Conservation (phyloP, 1,140 invertebrate species). For the Bombus haemorrhoidalis region DNA sequence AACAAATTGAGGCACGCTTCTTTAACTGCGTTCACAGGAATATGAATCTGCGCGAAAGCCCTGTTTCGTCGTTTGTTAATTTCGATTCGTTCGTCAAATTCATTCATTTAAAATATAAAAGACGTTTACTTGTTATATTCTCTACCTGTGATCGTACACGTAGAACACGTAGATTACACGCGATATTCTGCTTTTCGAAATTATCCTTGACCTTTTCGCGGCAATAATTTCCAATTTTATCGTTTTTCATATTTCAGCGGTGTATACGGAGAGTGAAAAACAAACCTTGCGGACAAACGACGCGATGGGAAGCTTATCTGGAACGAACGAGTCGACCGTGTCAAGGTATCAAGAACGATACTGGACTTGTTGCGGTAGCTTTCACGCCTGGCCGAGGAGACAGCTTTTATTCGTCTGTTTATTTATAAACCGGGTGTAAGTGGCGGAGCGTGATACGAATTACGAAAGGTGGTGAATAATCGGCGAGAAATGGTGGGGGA, state of each 20-base stretch:
- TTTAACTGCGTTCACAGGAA: no score
- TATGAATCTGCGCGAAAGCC: no score
- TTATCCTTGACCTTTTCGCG: conserved; percentile 36
- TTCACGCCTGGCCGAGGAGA: conserved; percentile 11
- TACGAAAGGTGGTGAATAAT: neutral
- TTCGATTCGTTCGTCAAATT: no score
- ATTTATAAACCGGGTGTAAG: conserved; percentile 21
- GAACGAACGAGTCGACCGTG: conserved; percentile 41
- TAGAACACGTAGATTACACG: neutral
- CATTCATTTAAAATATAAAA: no score
- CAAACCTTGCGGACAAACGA: neutral
- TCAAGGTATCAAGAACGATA: conserved; percentile 40
- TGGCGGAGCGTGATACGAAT: neutral
- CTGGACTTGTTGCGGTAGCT: conserved; percentile 7
- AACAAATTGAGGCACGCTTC: no score
- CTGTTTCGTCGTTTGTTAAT: no score
- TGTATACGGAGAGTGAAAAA: conserved; percentile 8
- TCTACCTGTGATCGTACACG: neutral
- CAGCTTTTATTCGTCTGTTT: conserved; percentile 28
- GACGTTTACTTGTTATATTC: no score
- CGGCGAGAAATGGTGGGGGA: neutral
- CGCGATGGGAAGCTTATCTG: conserved; percentile 5
- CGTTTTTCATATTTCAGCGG: neutral
- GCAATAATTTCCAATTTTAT: neutral
- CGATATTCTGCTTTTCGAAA: neutral